A percentile compares a stretch with the other conserved stretches of the same genome.
Conservation (phyloP, 2,888 invertebrate species). For the Kryphioiulus occultus region DNA sequence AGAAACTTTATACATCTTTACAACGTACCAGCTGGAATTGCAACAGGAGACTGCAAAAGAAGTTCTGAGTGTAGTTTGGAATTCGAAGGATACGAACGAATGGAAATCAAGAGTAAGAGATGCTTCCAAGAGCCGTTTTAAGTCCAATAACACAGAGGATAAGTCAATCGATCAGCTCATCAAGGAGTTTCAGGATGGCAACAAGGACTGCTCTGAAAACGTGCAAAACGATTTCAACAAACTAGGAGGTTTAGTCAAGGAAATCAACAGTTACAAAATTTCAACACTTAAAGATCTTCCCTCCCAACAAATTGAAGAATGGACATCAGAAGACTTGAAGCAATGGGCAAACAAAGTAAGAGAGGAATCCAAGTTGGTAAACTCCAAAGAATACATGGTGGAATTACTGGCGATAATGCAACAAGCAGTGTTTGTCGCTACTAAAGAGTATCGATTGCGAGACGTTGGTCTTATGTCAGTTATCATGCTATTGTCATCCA, state of each 20-base stretch:
- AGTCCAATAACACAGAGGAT: neutral
- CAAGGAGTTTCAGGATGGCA: neutral
- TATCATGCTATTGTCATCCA: neutral
- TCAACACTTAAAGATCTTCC: neutral
- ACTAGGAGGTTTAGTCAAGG: neutral
- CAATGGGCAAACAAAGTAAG: neutral
- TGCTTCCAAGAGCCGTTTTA: neutral
- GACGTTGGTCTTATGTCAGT: constrained; percentile 6
- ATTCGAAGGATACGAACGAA: neutral
- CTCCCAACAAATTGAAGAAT: neutral
- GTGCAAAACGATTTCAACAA: neutral
- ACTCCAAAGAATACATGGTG: neutral
- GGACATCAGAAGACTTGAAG: neutral
- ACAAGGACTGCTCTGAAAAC: neutral
- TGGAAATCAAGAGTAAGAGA: neutral
- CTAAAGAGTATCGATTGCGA: neutral
- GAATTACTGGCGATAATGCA: neutral
- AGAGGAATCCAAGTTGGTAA: neutral
- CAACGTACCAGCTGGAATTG: neutral
- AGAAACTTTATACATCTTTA: neutral
- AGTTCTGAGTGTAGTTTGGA: neutral
- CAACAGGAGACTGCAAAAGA: neutral
- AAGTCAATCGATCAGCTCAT: neutral
- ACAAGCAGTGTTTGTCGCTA: neutral
- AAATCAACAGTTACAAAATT: neutral